These are phyloP conservation scores for Drosophila insularis DNA, from an alignment of 1,140 invertebrate species.

Conservation along the genomic window DNA sequence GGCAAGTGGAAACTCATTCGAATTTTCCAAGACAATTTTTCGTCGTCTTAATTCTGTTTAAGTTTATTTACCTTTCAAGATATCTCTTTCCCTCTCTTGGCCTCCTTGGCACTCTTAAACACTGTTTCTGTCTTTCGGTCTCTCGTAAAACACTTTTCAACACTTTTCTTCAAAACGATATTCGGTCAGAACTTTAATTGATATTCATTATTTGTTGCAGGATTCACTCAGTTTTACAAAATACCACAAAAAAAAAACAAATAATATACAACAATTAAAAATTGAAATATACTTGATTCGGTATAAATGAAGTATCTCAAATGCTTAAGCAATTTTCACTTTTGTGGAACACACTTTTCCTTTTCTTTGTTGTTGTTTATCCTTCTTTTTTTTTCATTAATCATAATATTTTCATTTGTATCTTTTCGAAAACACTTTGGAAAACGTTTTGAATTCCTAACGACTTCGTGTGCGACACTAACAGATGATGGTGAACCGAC, in stretches of 20 bases:
- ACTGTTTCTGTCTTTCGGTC: not conserved
- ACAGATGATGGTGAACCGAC: conserved; percentile 60
- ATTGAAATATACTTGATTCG: not conserved
- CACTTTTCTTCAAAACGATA: not conserved
- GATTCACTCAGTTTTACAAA: not conserved
- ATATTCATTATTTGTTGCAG: not conserved
- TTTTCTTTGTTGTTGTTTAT: not conserved
- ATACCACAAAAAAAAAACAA: not conserved
- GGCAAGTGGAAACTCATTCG: conserved; percentile 1
- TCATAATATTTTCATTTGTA: not conserved
- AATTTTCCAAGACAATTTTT: conserved; percentile 3
- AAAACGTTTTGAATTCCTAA: not conserved
- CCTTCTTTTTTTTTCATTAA: not conserved
- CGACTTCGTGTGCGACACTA: conserved; percentile 22
- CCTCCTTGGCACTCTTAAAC: not conserved
- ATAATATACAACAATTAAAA: not conserved
- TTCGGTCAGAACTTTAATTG: not conserved
- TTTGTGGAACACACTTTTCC: not conserved
- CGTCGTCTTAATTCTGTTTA: conserved; percentile 1
- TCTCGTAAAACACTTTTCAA: not conserved
- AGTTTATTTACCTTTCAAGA: conserved; percentile 1
- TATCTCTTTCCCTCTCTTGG: not conserved
- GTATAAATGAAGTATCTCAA: not conserved
- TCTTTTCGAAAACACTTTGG: conserved; percentile 12
- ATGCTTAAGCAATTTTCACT: not conserved